A percentile compares a stretch with the other conserved stretches of the same genome.
Conservation (phyloP, 92 coral and sea anemone genomes). For the Zoanthus sociatus region DNA sequence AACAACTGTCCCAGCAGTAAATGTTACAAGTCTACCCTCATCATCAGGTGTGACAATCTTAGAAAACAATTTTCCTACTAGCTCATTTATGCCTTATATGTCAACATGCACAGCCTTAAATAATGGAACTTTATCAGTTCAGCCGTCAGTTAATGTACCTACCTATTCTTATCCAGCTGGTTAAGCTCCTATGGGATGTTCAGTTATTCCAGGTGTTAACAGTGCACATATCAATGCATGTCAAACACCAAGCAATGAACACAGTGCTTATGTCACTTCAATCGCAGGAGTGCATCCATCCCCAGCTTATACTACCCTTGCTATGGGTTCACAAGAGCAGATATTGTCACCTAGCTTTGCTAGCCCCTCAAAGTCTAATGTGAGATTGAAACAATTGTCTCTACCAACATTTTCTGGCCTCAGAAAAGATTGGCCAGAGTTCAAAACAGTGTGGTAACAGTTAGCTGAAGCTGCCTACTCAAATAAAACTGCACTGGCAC, state of each 20-base stretch:
- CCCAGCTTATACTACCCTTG: background rate
- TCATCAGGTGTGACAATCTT: background rate
- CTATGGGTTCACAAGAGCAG: background rate
- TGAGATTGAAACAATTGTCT: conserved; percentile 57
- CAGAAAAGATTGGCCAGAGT: conserved; percentile 74
- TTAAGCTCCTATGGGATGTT: background rate
- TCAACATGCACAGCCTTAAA: background rate
- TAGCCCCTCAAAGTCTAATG: background rate
- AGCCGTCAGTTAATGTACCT: background rate
- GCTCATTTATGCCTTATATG: background rate
- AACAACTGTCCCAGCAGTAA: background rate
- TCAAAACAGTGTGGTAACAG: conserved; percentile 28
- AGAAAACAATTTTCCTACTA: background rate
- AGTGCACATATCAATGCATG: background rate
- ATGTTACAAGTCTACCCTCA: background rate
- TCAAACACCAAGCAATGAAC: background rate
- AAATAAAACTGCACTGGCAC: too few relatives aligned
- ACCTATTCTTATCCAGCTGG: background rate
- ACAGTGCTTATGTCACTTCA: background rate
- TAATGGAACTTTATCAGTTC: conserved; percentile 13
- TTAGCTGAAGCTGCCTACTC: too few relatives aligned
- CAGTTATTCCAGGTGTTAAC: background rate
- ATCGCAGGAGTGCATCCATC: background rate
- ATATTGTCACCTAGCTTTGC: background rate
- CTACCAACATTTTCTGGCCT: conserved; percentile 62